Evolutionary conservation across 2,797 vertebrate genomes (phyloP), one percentile per base, ranked within the genome.

Genomic region (Myotis myotis): DNA sequence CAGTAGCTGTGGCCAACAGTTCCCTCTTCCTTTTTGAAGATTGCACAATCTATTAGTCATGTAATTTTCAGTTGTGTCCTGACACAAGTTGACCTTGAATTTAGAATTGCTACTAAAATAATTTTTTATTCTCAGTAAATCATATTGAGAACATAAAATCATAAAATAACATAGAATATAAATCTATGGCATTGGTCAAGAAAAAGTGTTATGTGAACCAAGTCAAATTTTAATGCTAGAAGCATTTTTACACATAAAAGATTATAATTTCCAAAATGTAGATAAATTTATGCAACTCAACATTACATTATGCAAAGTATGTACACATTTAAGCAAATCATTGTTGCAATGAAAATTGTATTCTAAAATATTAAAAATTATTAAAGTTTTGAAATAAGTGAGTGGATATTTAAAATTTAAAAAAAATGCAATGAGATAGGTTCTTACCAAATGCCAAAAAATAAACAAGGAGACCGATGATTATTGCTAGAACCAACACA

Each of bases 401-500:
- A 89, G 28, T 82, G 15, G 3, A 20, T 74, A 41, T 82, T 95
- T 51, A 74, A 38, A 68, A 8, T 96, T 83, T 62, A 38, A 38
- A 22, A 66, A 91, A 33, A 30, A 94, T 62, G 38, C 4, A 88
- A 23, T 92, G 66, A 84, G 19, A 41, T 51, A 64, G 33, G 19
- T 44, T 96, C 98, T 98, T 98, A 98, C 98, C 97, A 0, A 95
- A 85, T 80, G 95, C 95, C 95, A 98, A 93, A 96, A 98, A 93
- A 91, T 97, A 97, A 0, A 98, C 47, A 75, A 97, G 96, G 89
- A 98, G 96, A 62, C 98, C 94, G 17, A 98, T 96, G 76, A 97
- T 74, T 57, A 98, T 55, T 70, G 96, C 96, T 81, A 98, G 49
- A 93, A 90, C 60, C 68, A 95, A 44, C 28, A 98, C 49, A 38